These are phyloP conservation scores for Artemia sp. DNA, from an alignment of 2,888 invertebrate species.

Conservation along the genomic window DNA sequence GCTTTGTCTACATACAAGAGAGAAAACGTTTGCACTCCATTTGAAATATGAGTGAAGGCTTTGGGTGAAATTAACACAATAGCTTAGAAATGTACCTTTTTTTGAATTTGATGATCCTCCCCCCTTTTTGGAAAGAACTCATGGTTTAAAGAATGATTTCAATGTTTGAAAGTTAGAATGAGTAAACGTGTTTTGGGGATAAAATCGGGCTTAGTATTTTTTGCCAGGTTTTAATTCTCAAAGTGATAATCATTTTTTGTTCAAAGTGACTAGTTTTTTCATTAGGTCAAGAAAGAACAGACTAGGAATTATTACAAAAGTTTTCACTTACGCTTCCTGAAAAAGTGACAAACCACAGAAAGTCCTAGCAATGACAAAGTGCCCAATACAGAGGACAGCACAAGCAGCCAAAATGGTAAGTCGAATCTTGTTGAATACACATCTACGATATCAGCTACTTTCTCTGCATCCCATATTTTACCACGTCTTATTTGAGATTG, in stretches of 20 bases:
- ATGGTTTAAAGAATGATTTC: too few relatives aligned
- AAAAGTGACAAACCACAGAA: constrained; percentile 2
- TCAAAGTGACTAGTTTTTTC: not conserved
- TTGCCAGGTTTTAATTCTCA: not conserved
- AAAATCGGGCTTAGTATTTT: not conserved
- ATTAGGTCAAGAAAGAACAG: not conserved
- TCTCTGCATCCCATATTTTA: too few relatives aligned
- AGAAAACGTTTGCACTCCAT: too few relatives aligned
- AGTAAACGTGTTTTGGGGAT: too few relatives aligned
- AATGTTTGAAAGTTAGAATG: too few relatives aligned
- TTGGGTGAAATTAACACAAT: too few relatives aligned
- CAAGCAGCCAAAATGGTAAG: constrained; percentile 10
- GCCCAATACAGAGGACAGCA: not conserved
- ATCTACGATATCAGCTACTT: not conserved
- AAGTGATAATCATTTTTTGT: not conserved
- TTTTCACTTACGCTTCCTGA: not conserved
- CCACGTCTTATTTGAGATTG: constrained; percentile 1
- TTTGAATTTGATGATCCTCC: too few relatives aligned
- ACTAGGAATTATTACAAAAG: not conserved
- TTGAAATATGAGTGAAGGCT: too few relatives aligned
- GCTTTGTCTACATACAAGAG: too few relatives aligned
- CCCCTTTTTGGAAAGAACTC: too few relatives aligned
- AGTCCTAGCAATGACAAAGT: not conserved
- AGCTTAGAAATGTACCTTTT: too few relatives aligned
- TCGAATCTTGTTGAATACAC: not conserved